These are phyloP conservation scores for Adoxophyes honmai DNA, from an alignment of 1,140 invertebrate genomes.

Conservation along the genomic window DNA sequence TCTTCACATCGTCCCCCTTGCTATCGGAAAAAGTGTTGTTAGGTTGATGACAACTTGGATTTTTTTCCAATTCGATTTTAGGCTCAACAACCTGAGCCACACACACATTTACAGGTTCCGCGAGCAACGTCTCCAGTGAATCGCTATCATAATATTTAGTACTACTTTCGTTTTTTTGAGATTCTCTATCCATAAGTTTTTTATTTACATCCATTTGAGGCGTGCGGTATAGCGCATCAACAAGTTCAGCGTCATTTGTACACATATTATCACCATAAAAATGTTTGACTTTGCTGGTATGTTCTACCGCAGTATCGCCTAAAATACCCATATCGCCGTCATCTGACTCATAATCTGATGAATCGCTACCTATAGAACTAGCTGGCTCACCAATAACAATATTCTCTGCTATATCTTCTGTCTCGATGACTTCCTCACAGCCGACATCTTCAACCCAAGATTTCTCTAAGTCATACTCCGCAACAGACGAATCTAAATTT, in stretches of 20 bases:
- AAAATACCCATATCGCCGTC: slow-evolving; percentile 22
- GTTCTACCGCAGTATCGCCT: slow-evolving; percentile 25
- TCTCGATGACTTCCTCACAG: slow-evolving; percentile 69
- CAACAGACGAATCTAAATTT: slow-evolving; percentile 15
- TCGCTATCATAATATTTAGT: slow-evolving; percentile 38
- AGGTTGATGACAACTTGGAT: too few relatives aligned
- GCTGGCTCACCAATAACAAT: slow-evolving; percentile 38
- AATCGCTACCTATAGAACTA: slow-evolving; percentile 34
- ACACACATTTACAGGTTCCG: slow-evolving; percentile 23
- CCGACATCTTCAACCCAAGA: slow-evolving; percentile 70
- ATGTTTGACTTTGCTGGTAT: slow-evolving; percentile 50
- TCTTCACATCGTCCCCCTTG: too few relatives aligned
- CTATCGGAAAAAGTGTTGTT: too few relatives aligned
- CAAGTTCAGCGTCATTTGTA: slow-evolving; percentile 40
- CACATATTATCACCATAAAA: slow-evolving; percentile 51
- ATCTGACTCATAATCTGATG: slow-evolving; percentile 29
- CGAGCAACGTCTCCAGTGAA: slow-evolving; percentile 41
- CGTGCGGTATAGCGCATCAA: slow-evolving; percentile 57
- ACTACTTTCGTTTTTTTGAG: slow-evolving; percentile 28
- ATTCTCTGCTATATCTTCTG: slow-evolving; percentile 61
- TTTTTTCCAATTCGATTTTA: background rate
- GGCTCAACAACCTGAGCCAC: background rate
- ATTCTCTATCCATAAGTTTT: slow-evolving; percentile 52
- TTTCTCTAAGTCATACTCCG: slow-evolving; percentile 25
- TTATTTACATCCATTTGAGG: slow-evolving; percentile 60